Percentiles rank a stretch among this genome's conserved stretches.
These are phyloP conservation scores for Philereme vetulata DNA, from an alignment of 2,888 invertebrate species.

Conservation along the genomic window DNA sequence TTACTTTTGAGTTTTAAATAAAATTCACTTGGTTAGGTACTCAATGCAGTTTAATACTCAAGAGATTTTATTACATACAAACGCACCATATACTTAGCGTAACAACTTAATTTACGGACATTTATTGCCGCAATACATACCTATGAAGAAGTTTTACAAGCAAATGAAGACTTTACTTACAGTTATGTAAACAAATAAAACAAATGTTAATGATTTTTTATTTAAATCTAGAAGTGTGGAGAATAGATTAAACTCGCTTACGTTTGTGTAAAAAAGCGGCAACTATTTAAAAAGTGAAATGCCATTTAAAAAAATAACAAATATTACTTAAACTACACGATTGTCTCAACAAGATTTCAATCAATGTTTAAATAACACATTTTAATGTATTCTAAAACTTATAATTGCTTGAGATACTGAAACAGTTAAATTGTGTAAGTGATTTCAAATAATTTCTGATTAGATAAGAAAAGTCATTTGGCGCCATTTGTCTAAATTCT, in stretches of 20 bases:
- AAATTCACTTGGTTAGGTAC: constrained; percentile 40
- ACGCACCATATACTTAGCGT: constrained; percentile 82
- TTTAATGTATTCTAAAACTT: not conserved
- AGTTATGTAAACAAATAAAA: too few relatives aligned
- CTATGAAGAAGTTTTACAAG: constrained; percentile 38
- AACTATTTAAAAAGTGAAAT: not conserved
- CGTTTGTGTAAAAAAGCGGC: too few relatives aligned
- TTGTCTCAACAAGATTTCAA: not conserved
- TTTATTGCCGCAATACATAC: constrained; percentile 40
- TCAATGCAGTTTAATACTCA: constrained; percentile 78
- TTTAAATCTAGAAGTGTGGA: too few relatives aligned
- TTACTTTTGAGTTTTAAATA: constrained; percentile 1
- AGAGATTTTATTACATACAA: constrained; percentile 78
- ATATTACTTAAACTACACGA: not conserved
- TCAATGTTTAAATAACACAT: not conserved
- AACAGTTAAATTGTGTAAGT: not conserved
- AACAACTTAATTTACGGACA: constrained; percentile 61
- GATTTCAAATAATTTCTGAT: too few relatives aligned
- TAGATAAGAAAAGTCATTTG: too few relatives aligned
- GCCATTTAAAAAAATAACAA: not conserved
- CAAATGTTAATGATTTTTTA: too few relatives aligned
- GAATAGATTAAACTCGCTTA: too few relatives aligned
- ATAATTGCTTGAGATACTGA: not conserved
- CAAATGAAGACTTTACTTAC: constrained; percentile 14
- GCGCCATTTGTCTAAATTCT: too few relatives aligned